Base-by-base conservation (phyloP, 2,888 invertebrate genomes). In the Chamaedrilus cognettii region DNA sequence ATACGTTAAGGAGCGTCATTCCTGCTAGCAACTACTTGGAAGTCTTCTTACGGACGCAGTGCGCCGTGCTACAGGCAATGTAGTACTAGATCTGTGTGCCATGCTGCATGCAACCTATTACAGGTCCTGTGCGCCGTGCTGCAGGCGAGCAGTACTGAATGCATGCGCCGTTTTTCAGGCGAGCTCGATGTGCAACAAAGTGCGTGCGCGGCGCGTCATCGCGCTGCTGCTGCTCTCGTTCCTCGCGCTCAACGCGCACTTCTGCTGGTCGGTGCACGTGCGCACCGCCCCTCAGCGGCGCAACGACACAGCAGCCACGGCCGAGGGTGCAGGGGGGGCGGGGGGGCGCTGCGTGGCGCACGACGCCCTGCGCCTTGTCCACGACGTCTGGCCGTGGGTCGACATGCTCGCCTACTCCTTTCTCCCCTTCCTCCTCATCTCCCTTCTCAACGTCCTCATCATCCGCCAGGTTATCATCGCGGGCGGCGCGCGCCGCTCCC, bases 321-420 rank as follows among this genome's bases (percentile, higher is more conserved):
- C n/a, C n/a, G n/a, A n/a, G n/a, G n/a, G n/a, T n/a, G n/a, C n/a
- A n/a, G 52, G 52, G 2, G 23, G 51, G 50, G 28, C 58, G 7
- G 7, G 32, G 51, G 35, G 26, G 1, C 42, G 30, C 11, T 66
- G 66, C 49, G 51, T 34, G 0, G 42, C 51, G n/a, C n/a, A 42
- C 23, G 65, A 65, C 34, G 31, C 26, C 26, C 60, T 35, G 19
- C 62, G 34, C 23, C 66, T 80, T 1, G 73, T 79, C 11, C 68
- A 60, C 7, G 71, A 71, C 3, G 73, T 79, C 19, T 80, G 79
- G 80, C 79, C 80, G 0, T 81, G 80, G 80, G 75, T 81, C 3
- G 81, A 81, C 66, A 77, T 77, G n/a, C 59, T 74, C 23, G 70
- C 79, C 31, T 81, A 81, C 73, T 78, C 79, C 2, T 78, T 80